phyloP scores from a whole-genome alignment of 2,888 invertebrate genomes.

The Diaperis boleti region DNA sequence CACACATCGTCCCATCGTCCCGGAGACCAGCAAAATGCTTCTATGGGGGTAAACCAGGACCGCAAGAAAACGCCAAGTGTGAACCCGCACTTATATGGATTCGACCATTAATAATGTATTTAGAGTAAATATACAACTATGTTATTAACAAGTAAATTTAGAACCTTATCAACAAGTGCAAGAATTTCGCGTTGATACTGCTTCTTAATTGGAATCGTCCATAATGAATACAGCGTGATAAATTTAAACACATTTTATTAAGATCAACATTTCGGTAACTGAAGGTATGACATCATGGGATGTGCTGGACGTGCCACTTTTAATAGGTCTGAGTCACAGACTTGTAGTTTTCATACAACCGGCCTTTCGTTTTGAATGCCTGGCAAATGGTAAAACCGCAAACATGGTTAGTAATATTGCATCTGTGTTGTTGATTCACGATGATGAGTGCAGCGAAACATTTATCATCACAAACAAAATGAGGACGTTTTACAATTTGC shows the following conservation, averaged over 20 bases:
- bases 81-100: too few species aligned
- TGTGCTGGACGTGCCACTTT: constrained; percentile 40
- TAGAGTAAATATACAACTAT: too few species aligned
- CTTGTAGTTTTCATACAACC: constrained; percentile 32
- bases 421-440: constrained; percentile 23
- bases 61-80: too few species aligned
- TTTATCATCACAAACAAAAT: constrained; percentile 24
- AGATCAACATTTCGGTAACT: constrained; percentile 33
- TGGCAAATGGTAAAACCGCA: constrained; percentile 8
- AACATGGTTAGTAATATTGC: constrained; percentile 1
- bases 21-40: too few species aligned
- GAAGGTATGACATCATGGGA: constrained; percentile 41
- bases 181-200: too few species aligned
- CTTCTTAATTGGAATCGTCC: too few species aligned
- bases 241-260: constrained; percentile 29
- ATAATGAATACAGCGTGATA: constrained; percentile 1
- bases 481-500: background rate
- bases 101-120: too few species aligned
- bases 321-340: constrained; percentile 32
- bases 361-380: constrained; percentile 26
- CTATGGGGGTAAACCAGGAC: too few species aligned
- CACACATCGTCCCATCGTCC: too few species aligned
- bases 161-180: too few species aligned
- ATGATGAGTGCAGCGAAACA: constrained; percentile 27
- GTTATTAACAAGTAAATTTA: too few species aligned